These are phyloP conservation scores for Turritopsis rubra DNA, from an alignment of 30 jellyfish, hydroid and myxozoan species.

Conservation along the genomic window DNA sequence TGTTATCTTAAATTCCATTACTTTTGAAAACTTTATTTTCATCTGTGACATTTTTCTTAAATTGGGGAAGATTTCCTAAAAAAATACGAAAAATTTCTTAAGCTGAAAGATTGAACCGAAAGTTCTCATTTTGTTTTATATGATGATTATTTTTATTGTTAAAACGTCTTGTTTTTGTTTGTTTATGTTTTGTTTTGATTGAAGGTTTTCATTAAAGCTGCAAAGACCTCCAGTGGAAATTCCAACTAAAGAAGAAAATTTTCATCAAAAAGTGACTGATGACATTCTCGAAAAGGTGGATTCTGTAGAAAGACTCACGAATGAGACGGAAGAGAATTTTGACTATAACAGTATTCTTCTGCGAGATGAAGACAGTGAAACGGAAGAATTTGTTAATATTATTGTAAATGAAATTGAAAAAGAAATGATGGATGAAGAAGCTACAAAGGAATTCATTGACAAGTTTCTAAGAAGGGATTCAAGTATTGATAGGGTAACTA, in stretches of 20 bases:
- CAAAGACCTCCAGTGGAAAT: conserved; percentile 78
- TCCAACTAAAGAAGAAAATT: conserved; percentile 36
- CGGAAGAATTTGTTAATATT: conserved; percentile 93
- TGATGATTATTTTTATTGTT: too few relatives aligned
- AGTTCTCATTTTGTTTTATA: too few relatives aligned
- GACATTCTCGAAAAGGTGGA: neutral
- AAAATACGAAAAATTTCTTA: too few relatives aligned
- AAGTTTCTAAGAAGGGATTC: conserved; percentile 4
- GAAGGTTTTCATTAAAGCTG: conserved; percentile 59
- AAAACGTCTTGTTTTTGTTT: neutral
- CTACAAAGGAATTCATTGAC: conserved; percentile 3
- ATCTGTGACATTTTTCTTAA: too few relatives aligned
- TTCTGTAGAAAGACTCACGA: neutral
- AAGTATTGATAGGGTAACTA: neutral
- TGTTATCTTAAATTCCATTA: too few relatives aligned
- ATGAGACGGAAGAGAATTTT: conserved; percentile 42
- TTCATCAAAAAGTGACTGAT: conserved; percentile 27
- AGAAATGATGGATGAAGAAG: conserved; percentile 51
- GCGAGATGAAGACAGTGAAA: conserved; percentile 86
- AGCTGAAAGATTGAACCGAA: too few relatives aligned
- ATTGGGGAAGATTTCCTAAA: too few relatives aligned
- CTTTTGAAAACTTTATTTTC: too few relatives aligned
- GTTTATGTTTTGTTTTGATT: neutral
- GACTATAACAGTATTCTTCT: conserved; percentile 48
- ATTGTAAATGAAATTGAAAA: conserved; percentile 73